A percentile compares a stretch with the other conserved stretches of the same genome.
Evolutionary conservation across 1,140 invertebrate genomes (phyloP).

Genomic region (Lordiphosa mommai): DNA sequence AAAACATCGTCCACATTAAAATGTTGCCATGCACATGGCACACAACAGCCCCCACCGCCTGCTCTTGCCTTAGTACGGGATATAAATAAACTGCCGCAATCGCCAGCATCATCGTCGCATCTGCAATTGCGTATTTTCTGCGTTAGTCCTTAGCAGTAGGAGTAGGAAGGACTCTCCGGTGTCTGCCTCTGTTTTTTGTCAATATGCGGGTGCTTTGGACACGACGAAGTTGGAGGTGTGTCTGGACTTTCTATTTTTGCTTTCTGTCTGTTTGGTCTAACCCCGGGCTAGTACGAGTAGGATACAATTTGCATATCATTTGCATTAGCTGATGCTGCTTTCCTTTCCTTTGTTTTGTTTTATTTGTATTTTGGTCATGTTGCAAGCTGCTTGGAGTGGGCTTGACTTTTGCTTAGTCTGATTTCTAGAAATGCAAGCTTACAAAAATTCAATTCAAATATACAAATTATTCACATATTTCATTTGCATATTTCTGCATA

Average conservation of each 20-base stretch:
- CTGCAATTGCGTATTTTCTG: constrained; percentile 71
- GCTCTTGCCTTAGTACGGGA: constrained; percentile 9
- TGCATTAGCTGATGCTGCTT: constrained; percentile 31
- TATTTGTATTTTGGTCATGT: constrained; percentile 34
- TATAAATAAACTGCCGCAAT: constrained; percentile 76
- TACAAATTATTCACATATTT: not conserved
- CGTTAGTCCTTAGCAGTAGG: constrained; percentile 21
- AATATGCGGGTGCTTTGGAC: constrained; percentile 6
- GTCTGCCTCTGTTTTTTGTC: constrained; percentile 4
- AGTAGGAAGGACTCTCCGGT: not conserved
- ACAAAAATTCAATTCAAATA: not conserved
- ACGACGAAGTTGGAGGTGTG: constrained; percentile 46
- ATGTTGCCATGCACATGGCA: constrained; percentile 52
- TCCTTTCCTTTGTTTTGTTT: constrained; percentile 13
- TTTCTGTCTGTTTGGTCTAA: constrained; percentile 30
- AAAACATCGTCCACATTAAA: constrained; percentile 66
- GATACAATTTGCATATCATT: constrained; percentile 79
- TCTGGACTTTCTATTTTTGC: constrained; percentile 72
- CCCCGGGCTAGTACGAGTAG: constrained; percentile 50
- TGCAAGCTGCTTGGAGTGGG: too few species aligned
- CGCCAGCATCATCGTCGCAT: constrained; percentile 71
- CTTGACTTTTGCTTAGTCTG: too few species aligned
- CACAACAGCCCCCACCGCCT: not conserved
- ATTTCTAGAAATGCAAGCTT: not conserved
- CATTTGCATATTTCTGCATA: not conserved